Evolutionary conservation across 2,797 vertebrate species (phyloP).

Genomic region (Menidia menidia): DNA sequence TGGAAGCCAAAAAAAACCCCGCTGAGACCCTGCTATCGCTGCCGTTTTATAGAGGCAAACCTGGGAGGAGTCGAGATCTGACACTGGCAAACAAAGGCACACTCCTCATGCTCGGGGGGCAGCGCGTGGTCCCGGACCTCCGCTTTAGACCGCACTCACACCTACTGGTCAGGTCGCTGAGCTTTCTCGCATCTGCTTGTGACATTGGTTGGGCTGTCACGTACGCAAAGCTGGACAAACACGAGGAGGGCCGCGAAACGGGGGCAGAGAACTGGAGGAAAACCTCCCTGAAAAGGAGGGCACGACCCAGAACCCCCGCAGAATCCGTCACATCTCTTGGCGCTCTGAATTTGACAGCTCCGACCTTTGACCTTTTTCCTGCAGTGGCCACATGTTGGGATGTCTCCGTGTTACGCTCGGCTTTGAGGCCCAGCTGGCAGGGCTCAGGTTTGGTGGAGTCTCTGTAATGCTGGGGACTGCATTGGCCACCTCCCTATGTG

Average conservation of each 20-base stretch:
- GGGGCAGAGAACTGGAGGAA: constrained; percentile 27
- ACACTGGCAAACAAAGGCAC: constrained; percentile 52
- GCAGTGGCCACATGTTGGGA: neutral
- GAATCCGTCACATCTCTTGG: neutral
- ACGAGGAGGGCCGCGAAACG: constrained; percentile 13
- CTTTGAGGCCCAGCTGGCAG: neutral
- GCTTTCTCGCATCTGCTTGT: constrained; percentile 65
- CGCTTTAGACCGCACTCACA: constrained; percentile 65
- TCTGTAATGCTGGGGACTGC: neutral
- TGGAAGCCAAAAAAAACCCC: constrained; percentile 75
- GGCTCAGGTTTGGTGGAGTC: neutral
- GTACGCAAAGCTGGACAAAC: constrained; percentile 9
- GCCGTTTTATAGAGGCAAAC: constrained; percentile 70
- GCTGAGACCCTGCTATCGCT: neutral
- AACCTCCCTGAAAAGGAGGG: neutral
- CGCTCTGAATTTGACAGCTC: neutral
- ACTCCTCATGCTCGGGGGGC: constrained; percentile 28
- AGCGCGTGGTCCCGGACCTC: constrained; percentile 18
- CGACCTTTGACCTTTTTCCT: constrained; percentile 37
- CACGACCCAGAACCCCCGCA: neutral
- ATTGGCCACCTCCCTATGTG: neutral
- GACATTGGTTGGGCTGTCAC: constrained; percentile 56
- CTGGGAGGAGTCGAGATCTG: constrained; percentile 65
- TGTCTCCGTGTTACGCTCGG: neutral
- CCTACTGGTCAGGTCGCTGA: constrained; percentile 60